Evolutionary conservation across 2,797 vertebrate genomes (phyloP).

Genomic region (Sphaeramia orbicularis): DNA sequence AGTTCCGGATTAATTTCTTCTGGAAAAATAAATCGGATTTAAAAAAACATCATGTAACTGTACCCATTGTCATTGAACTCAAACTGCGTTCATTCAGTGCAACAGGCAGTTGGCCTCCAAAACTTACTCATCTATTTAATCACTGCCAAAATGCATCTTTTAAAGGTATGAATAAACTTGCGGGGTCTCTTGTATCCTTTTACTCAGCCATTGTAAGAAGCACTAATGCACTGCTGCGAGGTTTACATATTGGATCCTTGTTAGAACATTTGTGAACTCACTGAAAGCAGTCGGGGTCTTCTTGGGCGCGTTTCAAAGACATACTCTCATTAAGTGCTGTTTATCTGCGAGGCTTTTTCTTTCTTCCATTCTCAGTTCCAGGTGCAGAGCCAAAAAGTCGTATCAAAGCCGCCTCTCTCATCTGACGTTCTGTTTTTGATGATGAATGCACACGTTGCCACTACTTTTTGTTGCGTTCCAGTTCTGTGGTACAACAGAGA

Average conservation of each 20-base stretch:
- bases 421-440: constrained; percentile 60
- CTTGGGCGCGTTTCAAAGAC: constrained; percentile 19
- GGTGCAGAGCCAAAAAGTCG: constrained; percentile 60
- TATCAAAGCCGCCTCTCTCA: constrained; percentile 70
- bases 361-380: constrained; percentile 55
- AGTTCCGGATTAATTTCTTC: too few species aligned
- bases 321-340: constrained; percentile 44
- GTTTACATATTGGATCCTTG: constrained; percentile 15
- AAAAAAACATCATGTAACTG: too few species aligned
- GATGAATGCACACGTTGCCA: constrained; percentile 49
- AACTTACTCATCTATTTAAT: constrained; percentile 18
- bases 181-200: neutral
- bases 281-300: constrained; percentile 15
- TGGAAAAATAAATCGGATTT: too few species aligned
- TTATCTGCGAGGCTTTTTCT: constrained; percentile 45
- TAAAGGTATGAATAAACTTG: too few species aligned
- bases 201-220: neutral
- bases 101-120: constrained; percentile 1
- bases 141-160: constrained; percentile 6
- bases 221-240: neutral
- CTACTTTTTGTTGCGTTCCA: constrained; percentile 68
- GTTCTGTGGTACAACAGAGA: constrained; percentile 61
- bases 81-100: constrained; percentile 11
- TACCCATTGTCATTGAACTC: too few species aligned
- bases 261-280: constrained; percentile 7